Conservation (phyloP, 2,797 vertebrate species). For the Lepilemur ruficaudatus region DNA sequence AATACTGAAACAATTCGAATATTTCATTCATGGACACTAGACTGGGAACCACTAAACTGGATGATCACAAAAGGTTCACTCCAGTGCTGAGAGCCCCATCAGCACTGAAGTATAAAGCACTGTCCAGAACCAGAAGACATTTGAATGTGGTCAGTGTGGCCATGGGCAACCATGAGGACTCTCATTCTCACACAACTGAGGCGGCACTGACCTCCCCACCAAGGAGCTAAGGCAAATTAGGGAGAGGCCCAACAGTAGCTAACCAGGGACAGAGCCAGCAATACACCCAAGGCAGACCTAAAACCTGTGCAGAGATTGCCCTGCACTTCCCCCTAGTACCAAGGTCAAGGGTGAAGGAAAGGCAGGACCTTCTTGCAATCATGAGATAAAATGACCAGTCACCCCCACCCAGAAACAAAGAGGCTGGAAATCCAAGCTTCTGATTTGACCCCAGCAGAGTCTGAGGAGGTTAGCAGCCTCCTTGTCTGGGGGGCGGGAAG, state of each 20-base stretch:
- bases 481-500: fast-evolving
- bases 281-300: not conserved
- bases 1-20: not conserved
- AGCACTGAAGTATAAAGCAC: not conserved
- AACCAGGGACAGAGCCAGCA: not conserved
- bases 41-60: not conserved
- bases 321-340: not conserved
- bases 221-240: not conserved
- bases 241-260: not conserved
- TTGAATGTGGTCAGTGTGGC: not conserved
- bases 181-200: not conserved
- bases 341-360: not conserved
- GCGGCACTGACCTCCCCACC: not conserved
- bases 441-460: not conserved
- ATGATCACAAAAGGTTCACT: not conserved
- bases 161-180: not conserved
- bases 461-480: not conserved
- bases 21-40: not conserved
- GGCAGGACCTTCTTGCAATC: not conserved
- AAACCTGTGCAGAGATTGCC: not conserved
- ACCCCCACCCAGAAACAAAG: not conserved
- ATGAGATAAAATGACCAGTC: not conserved
- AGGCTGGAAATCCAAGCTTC: not conserved
- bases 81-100: not conserved
- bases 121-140: not conserved